Conservation (phyloP, 2,797 vertebrate genomes). For the Semotilus atromaculatus region DNA sequence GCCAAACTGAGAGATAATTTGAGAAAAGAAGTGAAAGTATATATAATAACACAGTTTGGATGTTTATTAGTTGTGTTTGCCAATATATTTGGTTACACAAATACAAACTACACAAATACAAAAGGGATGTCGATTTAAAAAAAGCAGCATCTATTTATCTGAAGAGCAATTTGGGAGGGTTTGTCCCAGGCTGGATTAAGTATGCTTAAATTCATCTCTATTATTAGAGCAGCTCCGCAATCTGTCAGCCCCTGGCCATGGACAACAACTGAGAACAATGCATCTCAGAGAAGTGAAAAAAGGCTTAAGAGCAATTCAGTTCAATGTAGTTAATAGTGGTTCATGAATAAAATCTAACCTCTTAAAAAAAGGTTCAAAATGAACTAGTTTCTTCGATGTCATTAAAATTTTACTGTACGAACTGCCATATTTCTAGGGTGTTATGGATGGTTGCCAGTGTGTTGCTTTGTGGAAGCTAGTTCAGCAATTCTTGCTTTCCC, state of each 20-base stretch:
- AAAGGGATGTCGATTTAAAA: neutral
- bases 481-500: no score
- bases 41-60: neutral
- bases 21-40: neutral
- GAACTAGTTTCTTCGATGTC: no score
- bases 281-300: neutral
- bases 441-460: neutral
- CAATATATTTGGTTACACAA: neutral
- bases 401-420: neutral
- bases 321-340: neutral
- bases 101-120: neutral
- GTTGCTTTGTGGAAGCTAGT: neutral
- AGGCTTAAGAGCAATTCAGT: neutral
- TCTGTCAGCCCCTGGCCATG: slow-evolving; percentile 38
- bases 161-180: neutral
- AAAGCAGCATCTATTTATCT: neutral
- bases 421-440: neutral
- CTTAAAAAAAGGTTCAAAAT: neutral
- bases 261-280: slow-evolving; percentile 17
- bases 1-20: slow-evolving; percentile 81
- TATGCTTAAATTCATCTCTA: slow-evolving; percentile 44
- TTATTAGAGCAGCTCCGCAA: slow-evolving; percentile 47
- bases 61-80: neutral
- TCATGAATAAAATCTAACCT: neutral
- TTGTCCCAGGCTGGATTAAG: slow-evolving; percentile 34